Evolutionary conservation across 2,888 invertebrate species (phyloP).

Genomic region (Saturnia pavonia): DNA sequence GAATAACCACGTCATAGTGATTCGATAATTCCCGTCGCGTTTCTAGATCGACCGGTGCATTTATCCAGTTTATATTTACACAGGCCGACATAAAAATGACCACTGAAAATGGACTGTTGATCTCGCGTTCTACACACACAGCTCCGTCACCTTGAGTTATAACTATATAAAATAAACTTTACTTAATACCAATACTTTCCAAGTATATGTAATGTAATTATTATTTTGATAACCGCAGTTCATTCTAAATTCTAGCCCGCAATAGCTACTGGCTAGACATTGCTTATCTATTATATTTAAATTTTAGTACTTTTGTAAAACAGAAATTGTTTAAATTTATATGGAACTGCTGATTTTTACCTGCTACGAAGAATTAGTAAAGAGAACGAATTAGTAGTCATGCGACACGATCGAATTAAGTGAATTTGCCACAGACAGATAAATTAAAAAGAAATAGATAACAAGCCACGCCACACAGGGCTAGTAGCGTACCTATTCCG

Average conservation of each 20-base stretch:
- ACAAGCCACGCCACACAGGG: conserved; percentile 40
- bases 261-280: neutral
- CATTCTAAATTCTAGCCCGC: neutral
- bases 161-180: neutral
- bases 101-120: too few relatives aligned
- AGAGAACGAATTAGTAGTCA: conserved; percentile 3
- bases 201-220: neutral
- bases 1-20: too few relatives aligned
- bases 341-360: neutral
- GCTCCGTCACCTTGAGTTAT: too few relatives aligned
- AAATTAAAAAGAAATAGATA: conserved; percentile 67
- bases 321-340: neutral
- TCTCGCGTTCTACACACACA: too few relatives aligned
- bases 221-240: neutral
- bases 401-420: neutral
- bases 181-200: neutral
- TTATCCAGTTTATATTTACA: too few relatives aligned
- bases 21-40: too few relatives aligned
- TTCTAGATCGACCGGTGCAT: too few relatives aligned
- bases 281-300: neutral
- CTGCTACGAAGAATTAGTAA: neutral
- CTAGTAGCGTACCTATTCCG: conserved; percentile 41
- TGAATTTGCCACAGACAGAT: conserved; percentile 54
- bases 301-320: neutral
- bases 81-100: too few relatives aligned